Conservation (phyloP, 2,113 vertebrate genomes). For the Cettia cetti region DNA sequence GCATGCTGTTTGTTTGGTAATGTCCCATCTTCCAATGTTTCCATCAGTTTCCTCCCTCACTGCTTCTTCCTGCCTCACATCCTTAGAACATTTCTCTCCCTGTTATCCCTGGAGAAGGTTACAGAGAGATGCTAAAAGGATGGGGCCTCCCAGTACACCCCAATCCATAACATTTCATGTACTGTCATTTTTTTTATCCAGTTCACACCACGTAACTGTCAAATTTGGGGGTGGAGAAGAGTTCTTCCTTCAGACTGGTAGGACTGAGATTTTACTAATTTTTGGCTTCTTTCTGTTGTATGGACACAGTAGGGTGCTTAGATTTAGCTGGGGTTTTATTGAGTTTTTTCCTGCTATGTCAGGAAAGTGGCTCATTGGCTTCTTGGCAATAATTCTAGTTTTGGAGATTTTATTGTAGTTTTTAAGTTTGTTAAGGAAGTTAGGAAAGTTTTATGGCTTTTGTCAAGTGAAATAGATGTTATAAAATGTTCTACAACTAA, state of each 20-base stretch:
- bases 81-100: background rate
- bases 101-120: background rate
- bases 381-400: conserved; percentile 1
- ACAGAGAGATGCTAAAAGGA: background rate
- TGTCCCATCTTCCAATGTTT: background rate
- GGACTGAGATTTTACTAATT: background rate
- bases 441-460: conserved; percentile 3
- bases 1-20: background rate
- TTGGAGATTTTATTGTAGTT: background rate
- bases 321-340: background rate
- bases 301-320: background rate
- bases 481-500: background rate
- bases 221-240: background rate
- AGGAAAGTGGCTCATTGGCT: background rate
- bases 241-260: background rate
- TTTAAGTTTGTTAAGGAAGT: background rate
- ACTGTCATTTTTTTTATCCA: background rate
- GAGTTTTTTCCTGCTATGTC: background rate
- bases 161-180: background rate
- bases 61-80: background rate
- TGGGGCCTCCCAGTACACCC: background rate
- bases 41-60: background rate
- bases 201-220: background rate
- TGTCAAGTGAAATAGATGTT: background rate
- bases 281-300: background rate